These are phyloP conservation scores for Hypocryptadius cinnamomeus DNA, from an alignment of 2,113 vertebrate genomes.

Conservation along the genomic window DNA sequence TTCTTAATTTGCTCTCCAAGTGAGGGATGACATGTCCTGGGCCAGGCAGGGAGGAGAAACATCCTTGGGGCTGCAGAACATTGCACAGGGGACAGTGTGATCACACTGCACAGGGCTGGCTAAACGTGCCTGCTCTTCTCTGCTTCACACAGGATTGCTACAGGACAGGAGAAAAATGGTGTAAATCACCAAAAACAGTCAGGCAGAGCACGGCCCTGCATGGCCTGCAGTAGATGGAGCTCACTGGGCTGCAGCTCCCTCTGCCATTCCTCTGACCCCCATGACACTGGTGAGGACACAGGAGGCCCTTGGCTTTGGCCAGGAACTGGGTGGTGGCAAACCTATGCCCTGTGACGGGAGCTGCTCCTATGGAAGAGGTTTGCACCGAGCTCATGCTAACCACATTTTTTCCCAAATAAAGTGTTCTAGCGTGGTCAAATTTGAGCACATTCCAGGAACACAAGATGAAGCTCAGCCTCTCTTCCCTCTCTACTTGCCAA, in stretches of 20 bases:
- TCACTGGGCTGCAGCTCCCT: background rate
- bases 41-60: background rate
- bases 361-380: background rate
- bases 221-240: background rate
- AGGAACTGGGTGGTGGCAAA: background rate
- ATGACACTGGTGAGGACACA: rapidly evolving
- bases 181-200: background rate
- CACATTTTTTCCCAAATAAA: constrained; percentile 44
- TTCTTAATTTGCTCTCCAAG: background rate
- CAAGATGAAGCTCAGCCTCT: background rate
- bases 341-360: background rate
- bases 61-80: background rate
- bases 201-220: background rate
- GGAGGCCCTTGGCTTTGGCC: background rate
- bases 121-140: rapidly evolving
- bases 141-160: background rate
- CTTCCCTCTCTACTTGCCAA: constrained; percentile 15
- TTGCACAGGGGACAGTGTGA: background rate
- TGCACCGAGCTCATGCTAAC: background rate
- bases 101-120: background rate
- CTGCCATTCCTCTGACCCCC: background rate
- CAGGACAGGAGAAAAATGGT: background rate
- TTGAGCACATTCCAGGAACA: constrained; percentile 38
- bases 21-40: background rate
- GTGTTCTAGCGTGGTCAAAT: constrained; percentile 26